Base-by-base conservation (phyloP, 2,113 vertebrate species). In the Struthidea cinerea region DNA sequence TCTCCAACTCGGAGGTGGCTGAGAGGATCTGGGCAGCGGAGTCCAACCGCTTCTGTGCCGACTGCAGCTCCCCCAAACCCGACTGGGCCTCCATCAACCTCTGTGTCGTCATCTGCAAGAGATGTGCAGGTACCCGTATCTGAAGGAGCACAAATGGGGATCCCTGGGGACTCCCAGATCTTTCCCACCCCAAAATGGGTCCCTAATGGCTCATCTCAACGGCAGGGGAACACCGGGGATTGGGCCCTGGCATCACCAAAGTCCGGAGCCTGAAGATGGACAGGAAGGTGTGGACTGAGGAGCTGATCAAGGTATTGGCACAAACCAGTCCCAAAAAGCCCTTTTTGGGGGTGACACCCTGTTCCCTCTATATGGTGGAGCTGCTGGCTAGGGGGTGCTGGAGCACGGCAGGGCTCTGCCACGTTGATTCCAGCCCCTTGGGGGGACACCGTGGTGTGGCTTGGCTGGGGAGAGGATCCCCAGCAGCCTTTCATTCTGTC, bases 221-320 rank as follows among this genome's bases (percentile, higher is more conserved):
- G 21, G 1, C 95, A 98, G 99, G 99, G 60, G 98, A 99, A 86
- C 99, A 99, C 80, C 98, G 99, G 21, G 98, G 98, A 32, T 90
- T 99, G 67, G 99, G 99, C 0, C 99, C 99, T 2, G 98, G 97
- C 50, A 96, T 99, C 87, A 99, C 98, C 61, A 99, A 99, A 91
- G 99, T 99, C 41, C 98, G 99, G 53, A 99, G 99, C 96, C 98
- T 99, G 60, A 99, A 99, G 97, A 99, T 99, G 99, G 99, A 99
- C 98, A 98, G 97, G 85, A 99, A 99, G 53, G 98, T 99, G 87
- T 99, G 99, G 99, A 99, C 99, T 1, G 98, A 99, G 68, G 98
- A 99, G 53, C 98, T 99, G 47, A 98, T 99, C 3, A 67, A 99
- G 99, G 99, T 99, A 94, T 15, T 10, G 23, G 8, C 7, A 23